Conservation (phyloP, 2,888 invertebrate species). For the Papilio gigon region DNA sequence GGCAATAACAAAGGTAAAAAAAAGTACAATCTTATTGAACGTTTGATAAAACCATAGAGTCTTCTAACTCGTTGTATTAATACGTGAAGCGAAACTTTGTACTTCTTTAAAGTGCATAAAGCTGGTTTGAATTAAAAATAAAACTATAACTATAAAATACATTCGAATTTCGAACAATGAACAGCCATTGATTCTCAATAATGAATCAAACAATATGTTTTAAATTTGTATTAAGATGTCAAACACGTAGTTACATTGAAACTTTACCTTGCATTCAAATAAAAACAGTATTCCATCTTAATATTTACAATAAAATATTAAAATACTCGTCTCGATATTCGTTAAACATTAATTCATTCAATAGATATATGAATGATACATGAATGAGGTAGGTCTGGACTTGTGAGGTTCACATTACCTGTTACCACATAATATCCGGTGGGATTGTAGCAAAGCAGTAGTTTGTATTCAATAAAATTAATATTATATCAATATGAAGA, state of each 20-base stretch:
- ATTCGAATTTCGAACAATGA: no score
- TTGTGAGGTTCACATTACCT: slow-evolving; percentile 14
- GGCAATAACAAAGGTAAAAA: not conserved
- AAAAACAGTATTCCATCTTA: not conserved
- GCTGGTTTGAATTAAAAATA: no score
- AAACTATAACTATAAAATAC: no score
- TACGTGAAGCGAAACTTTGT: no score
- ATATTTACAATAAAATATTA: not conserved
- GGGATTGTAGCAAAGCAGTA: slow-evolving; percentile 8
- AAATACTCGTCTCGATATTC: not conserved
- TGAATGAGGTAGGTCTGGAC: not conserved
- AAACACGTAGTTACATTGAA: not conserved
- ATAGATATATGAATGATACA: no score
- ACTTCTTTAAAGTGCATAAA: no score
- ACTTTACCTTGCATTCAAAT: not conserved
- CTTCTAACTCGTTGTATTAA: no score
- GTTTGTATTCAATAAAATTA: slow-evolving; percentile 8
- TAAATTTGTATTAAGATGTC: no score
- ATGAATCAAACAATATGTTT: no score
- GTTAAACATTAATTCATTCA: not conserved
- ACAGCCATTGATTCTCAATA: no score
- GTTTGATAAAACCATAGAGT: no score
- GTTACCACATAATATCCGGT: slow-evolving; percentile 26
- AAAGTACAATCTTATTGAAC: no score
- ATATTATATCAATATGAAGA: slow-evolving; percentile 18